Evolutionary conservation across 2,797 vertebrate species (phyloP).

Genomic region (Petrocephalus sullivani): DNA sequence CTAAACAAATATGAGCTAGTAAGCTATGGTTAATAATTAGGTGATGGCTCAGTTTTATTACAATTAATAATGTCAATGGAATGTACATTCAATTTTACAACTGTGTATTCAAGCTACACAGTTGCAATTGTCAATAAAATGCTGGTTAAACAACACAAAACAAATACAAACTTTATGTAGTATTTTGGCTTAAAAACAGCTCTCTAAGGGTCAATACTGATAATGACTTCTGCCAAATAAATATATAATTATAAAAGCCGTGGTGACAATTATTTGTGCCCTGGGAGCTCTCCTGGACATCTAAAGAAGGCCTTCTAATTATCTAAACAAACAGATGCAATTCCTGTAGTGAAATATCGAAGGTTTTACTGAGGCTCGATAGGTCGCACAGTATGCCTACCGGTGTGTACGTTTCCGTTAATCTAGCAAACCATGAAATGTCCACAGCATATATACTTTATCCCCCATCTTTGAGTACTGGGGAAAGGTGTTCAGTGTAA

Average conservation of each 20-base stretch:
- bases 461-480: neutral
- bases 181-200: neutral
- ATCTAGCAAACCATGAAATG: neutral
- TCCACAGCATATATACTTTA: neutral
- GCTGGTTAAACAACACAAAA: neutral
- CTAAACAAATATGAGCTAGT: neutral
- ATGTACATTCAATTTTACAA: neutral
- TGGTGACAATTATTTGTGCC: neutral
- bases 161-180: neutral
- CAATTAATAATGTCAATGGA: neutral
- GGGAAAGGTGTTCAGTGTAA: neutral
- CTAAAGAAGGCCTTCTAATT: neutral
- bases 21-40: neutral
- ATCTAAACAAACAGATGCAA: neutral
- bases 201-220: neutral
- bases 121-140: neutral
- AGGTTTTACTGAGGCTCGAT: neutral
- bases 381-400: neutral
- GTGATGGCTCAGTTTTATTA: neutral
- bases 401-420: neutral
- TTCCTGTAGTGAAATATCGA: neutral
- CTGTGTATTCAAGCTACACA: neutral
- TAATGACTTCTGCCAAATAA: neutral
- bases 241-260: conserved; percentile 9
- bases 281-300: neutral